Conservation (phyloP, 1,140 invertebrate genomes). For the Chironomus tepperi region DNA sequence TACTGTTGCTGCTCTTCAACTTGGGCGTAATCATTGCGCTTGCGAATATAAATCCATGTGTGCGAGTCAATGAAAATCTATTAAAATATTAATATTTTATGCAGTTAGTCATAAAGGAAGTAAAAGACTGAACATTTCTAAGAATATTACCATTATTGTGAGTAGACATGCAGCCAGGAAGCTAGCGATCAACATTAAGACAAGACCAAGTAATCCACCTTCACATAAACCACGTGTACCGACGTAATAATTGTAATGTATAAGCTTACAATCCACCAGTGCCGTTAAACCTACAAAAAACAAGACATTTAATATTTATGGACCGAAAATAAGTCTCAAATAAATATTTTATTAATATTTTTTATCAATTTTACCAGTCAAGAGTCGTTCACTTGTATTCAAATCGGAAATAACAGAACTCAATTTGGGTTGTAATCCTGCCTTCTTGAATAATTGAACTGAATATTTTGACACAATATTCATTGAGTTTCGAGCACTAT, state of each 20-base stretch:
- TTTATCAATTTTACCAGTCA: conserved; percentile 39
- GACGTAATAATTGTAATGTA: conserved; percentile 69
- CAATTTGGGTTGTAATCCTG: conserved; percentile 55
- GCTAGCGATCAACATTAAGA: conserved; percentile 76
- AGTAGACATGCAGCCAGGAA: conserved; percentile 76
- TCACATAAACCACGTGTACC: conserved; percentile 70
- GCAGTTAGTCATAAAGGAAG: too few relatives aligned
- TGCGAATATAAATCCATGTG: conserved; percentile 92
- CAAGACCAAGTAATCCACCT: conserved; percentile 67
- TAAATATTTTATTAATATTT: not conserved
- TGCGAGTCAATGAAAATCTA: conserved; percentile 63
- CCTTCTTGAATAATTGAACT: conserved; percentile 37
- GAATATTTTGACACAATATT: conserved; percentile 44
- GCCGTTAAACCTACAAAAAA: conserved; percentile 46
- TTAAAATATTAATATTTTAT: not conserved
- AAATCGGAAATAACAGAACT: conserved; percentile 62
- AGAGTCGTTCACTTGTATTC: conserved; percentile 52
- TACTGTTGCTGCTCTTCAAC: conserved; percentile 40
- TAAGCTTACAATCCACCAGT: conserved; percentile 66
- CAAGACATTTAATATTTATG: not conserved
- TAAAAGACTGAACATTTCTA: too few relatives aligned
- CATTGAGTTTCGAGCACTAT: conserved; percentile 57
- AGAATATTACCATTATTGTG: conserved; percentile 63
- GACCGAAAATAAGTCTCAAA: not conserved
- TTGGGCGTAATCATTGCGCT: conserved; percentile 43